These are phyloP conservation scores for Scophthalmus maximus DNA, from an alignment of 2,113 vertebrate species.

Conservation along the genomic window DNA sequence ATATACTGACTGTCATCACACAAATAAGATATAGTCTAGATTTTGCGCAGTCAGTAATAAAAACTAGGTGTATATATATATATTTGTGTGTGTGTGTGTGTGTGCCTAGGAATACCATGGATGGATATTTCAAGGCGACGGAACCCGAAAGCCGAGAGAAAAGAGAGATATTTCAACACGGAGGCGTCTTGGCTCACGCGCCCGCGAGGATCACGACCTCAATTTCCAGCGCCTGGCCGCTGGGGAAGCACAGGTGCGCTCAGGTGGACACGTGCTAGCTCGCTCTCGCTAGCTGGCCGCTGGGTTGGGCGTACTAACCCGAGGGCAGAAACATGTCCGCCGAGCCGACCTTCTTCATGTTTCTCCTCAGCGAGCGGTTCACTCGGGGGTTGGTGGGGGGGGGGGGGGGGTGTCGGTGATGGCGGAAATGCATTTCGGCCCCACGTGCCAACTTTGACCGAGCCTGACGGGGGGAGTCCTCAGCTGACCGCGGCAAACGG, in stretches of 20 bases:
- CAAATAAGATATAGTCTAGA: background rate
- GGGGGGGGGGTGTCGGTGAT: slow-evolving; percentile 42
- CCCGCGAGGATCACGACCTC: slow-evolving; percentile 78
- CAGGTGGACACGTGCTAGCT: slow-evolving; percentile 37
- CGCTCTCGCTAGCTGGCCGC: slow-evolving; percentile 59
- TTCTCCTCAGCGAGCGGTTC: slow-evolving; percentile 63
- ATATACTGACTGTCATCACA: background rate
- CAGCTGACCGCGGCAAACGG: slow-evolving; percentile 26
- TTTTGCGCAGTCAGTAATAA: background rate
- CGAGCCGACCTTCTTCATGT: slow-evolving; percentile 73
- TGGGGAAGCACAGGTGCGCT: slow-evolving; percentile 73
- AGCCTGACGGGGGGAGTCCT: slow-evolving; percentile 53
- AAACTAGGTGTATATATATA: too few relatives aligned
- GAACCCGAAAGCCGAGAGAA: slow-evolving; percentile 25
- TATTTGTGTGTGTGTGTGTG: background rate
- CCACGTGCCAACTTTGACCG: slow-evolving; percentile 57
- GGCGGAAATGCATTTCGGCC: slow-evolving; percentile 48
- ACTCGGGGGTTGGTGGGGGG: slow-evolving; percentile 39
- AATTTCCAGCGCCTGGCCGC: slow-evolving; percentile 77
- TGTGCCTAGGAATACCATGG: background rate
- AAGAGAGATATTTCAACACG: slow-evolving; percentile 56
- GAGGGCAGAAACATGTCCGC: slow-evolving; percentile 71
- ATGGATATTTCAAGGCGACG: slow-evolving; percentile 50
- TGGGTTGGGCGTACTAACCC: slow-evolving; percentile 72
- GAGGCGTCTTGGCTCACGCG: slow-evolving; percentile 69